Evolutionary conservation across 2,113 vertebrate genomes (phyloP), one percentile per base, ranked within the genome.

Genomic region (Aythya baeri): DNA sequence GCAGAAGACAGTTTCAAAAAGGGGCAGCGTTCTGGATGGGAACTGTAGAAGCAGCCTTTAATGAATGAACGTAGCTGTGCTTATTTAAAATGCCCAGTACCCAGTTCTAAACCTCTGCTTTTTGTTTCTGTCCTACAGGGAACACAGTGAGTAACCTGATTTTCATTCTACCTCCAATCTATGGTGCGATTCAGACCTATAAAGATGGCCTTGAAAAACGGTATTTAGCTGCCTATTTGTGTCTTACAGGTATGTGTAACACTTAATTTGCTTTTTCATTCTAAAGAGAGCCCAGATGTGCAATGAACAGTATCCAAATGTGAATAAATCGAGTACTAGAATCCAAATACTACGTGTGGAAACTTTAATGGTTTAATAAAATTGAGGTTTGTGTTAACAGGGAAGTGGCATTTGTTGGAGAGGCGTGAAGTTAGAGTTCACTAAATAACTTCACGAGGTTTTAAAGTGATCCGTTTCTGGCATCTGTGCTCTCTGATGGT

Each of bases 71-170:
- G 25, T 57, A 36, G 66, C 66, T 96, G 65, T 50, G 11, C 67
- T 93, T 89, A 36, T 88, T 81, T 91, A 31, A 91, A 88, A 11
- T 91, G 17, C 23, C 3, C 49, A 6, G 23, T 87, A 44, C 52
- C 38, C 49, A 50, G 8, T 74, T 57, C 46, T 96, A 67, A 97
- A 85, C 72, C 43, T 93, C 15, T 95, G 57, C 21, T 96, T 87
- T 83, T 90, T 43, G 3, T 91, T 96, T 94, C 95, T 97, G 20
- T 94, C 88, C 26, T 94, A 21, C 97, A 99, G 99, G 99, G 99
- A 99, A 99, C 98, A 99, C 99, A 65, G 98, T 99, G 97, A 99
- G 99, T 97, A 99, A 99, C 98, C 98, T 99, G 98, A 99, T 99
- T 94, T 99, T 99, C 99, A 99, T 99, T 96, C 97, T 99, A 94